Percentiles rank a stretch among this genome's conserved stretches.
Conservation (phyloP, 2,113 vertebrate species). For the Cynopterus brachyotis region DNA sequence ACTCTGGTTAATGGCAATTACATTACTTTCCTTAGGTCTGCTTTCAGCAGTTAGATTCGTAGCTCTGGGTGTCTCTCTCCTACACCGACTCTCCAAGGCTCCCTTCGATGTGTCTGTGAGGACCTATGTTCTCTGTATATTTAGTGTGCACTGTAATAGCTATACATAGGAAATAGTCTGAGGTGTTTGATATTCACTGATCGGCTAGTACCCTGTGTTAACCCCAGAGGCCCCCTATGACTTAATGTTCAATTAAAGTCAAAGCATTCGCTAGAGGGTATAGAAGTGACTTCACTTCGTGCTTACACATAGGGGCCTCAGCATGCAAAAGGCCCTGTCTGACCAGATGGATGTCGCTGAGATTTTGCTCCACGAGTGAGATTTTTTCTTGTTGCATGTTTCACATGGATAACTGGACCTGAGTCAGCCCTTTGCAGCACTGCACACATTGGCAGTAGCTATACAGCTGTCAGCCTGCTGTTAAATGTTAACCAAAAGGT, state of each 20-base stretch:
- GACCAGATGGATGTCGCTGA: neutral
- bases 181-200: neutral
- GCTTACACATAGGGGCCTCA: neutral
- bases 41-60: constrained; percentile 14
- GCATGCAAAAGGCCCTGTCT: neutral
- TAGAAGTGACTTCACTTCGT: neutral
- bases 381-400: neutral
- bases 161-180: neutral
- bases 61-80: neutral
- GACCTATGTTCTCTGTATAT: neutral
- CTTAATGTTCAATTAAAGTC: neutral
- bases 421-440: neutral
- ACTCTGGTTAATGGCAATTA: constrained; percentile 49
- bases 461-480: neutral
- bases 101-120: neutral
- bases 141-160: neutral
- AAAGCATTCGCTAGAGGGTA: neutral
- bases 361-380: neutral
- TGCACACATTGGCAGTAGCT: neutral
- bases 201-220: neutral
- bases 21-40: constrained; percentile 26
- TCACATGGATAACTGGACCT: neutral
- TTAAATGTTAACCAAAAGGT: neutral
- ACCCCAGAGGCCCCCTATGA: neutral
- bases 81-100: constrained; percentile 1